These are phyloP conservation scores for Regulus satrapa DNA, from an alignment of 2,113 vertebrate species.

Conservation along the genomic window DNA sequence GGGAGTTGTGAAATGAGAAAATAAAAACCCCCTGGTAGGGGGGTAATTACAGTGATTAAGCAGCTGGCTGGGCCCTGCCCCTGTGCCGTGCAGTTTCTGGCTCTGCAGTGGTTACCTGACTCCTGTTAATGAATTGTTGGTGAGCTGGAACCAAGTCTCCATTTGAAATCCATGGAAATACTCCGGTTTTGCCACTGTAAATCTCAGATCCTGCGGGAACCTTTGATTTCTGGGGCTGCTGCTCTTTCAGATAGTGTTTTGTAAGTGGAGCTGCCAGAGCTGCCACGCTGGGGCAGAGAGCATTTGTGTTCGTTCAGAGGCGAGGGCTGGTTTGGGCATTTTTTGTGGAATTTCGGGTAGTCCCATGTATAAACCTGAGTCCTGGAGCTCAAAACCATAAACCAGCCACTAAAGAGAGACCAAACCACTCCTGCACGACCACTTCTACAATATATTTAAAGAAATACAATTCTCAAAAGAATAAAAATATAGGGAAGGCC, in stretches of 20 bases:
- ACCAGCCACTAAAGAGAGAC: neutral
- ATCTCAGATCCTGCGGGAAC: neutral
- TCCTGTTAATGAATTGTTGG: neutral
- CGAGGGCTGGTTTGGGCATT: neutral
- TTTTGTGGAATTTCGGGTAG: neutral
- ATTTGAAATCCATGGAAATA: neutral
- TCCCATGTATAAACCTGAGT: neutral
- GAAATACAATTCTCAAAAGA: neutral
- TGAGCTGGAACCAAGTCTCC: neutral
- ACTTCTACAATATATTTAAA: neutral
- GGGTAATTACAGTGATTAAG: neutral
- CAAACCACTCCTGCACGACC: neutral
- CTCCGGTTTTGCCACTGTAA: neutral
- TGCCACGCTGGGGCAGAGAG: neutral
- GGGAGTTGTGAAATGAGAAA: neutral
- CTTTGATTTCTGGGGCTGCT: neutral
- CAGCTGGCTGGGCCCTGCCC: neutral
- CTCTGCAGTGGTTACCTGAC: neutral
- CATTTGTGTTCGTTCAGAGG: neutral
- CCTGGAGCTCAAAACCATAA: neutral
- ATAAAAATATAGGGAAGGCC: neutral
- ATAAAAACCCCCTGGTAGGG: neutral
- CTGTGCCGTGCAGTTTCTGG: neutral
- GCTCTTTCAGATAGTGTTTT: neutral
- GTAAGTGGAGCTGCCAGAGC: neutral